phyloP scores from a whole-genome alignment of 2,113 vertebrate genomes.

The Menura novaehollandiae region DNA sequence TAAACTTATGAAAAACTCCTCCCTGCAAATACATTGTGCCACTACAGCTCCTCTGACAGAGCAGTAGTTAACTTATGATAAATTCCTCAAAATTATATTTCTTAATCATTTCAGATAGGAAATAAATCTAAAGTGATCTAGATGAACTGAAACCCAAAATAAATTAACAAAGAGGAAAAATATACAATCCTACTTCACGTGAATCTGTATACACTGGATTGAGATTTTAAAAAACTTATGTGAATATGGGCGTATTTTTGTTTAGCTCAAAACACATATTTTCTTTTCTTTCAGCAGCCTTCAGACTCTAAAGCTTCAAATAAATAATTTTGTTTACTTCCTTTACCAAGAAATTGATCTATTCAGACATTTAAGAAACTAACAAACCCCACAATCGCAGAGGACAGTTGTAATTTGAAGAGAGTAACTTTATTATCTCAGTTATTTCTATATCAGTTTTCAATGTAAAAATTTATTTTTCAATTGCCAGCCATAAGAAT shows the following conservation, averaged over 20 bases:
- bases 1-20: background rate
- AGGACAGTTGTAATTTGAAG: background rate
- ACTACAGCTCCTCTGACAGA: background rate
- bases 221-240: background rate
- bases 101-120: background rate
- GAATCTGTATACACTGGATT: background rate
- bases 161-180: background rate
- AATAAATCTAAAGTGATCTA: background rate
- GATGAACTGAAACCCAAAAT: background rate
- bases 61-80: background rate
- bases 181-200: background rate
- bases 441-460: background rate
- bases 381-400: background rate
- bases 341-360: background rate
- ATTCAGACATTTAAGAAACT: background rate
- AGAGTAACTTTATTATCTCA: background rate
- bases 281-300: background rate
- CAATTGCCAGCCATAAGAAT: background rate
- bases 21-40: background rate
- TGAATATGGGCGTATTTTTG: background rate
- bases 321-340: background rate
- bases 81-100: background rate
- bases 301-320: background rate
- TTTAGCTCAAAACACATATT: background rate
- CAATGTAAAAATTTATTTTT: background rate